Evolutionary conservation across 2,888 invertebrate genomes (phyloP).

Genomic region (Drosophila longiperda): DNA sequence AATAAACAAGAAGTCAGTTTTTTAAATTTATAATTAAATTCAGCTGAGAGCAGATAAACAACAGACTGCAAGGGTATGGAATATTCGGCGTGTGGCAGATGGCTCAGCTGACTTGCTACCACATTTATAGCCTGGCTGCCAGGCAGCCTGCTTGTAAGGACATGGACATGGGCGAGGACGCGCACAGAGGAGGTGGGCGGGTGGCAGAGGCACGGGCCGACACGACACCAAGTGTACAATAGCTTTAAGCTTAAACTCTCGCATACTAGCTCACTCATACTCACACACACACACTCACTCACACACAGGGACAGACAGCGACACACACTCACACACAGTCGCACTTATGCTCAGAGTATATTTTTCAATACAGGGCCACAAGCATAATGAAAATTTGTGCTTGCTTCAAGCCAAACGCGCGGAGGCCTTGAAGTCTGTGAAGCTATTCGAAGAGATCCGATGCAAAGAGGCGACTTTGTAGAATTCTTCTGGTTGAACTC

Average conservation of each 20-base stretch:
- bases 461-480: slow-evolving; percentile 3
- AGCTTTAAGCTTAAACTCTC: slow-evolving; percentile 82
- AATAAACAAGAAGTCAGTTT: neutral
- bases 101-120: slow-evolving; percentile 22
- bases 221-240: slow-evolving; percentile 80
- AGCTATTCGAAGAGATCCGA: neutral
- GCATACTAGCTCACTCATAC: slow-evolving; percentile 64
- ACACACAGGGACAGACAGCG: slow-evolving; percentile 34
- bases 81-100: neutral
- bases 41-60: neutral
- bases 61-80: neutral
- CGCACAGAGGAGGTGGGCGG: slow-evolving; percentile 29
- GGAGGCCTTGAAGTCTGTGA: slow-evolving; percentile 12
- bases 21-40: neutral
- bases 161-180: slow-evolving; percentile 45
- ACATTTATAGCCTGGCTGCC: slow-evolving; percentile 37
- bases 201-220: slow-evolving; percentile 49
- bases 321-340: slow-evolving; percentile 46
- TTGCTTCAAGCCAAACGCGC: slow-evolving; percentile 16
- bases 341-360: slow-evolving; percentile 46
- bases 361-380: slow-evolving; percentile 70
- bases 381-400: slow-evolving; percentile 34
- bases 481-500: slow-evolving; percentile 38
- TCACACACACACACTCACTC: slow-evolving; percentile 30
- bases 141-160: slow-evolving; percentile 59